A percentile compares a stretch with the other conserved stretches of the same genome.
phyloP scores from a whole-genome alignment of 1,140 invertebrate species.

The Semibalanus balanoides region DNA sequence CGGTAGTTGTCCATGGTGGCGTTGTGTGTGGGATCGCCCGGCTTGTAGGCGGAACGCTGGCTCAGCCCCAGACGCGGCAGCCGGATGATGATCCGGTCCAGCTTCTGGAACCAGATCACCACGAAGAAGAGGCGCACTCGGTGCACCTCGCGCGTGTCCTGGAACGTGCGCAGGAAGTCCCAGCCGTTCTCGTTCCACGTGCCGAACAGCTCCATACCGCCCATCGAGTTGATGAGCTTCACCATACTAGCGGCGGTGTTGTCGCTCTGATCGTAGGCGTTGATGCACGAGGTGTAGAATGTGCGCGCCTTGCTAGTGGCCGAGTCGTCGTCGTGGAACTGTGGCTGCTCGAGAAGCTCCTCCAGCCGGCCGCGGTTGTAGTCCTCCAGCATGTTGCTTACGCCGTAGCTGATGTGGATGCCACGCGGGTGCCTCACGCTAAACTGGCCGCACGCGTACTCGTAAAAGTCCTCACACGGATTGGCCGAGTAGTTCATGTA shows the following conservation, averaged over 20 bases:
- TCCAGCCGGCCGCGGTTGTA: constrained; percentile 5
- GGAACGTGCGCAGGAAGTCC: neutral
- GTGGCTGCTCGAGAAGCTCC: neutral
- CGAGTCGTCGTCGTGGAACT: constrained; percentile 4
- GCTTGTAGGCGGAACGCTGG: neutral
- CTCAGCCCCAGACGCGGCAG: constrained; percentile 2
- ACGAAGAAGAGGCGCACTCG: constrained; percentile 1
- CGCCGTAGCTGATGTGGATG: constrained; percentile 4
- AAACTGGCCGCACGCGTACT: constrained; percentile 5
- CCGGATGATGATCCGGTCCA: constrained; percentile 4
- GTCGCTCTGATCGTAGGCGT: neutral
- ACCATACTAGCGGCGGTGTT: neutral
- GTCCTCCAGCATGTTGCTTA: constrained; percentile 3
- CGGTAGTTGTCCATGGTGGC: neutral
- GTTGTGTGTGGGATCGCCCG: neutral
- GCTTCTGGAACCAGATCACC: constrained; percentile 6
- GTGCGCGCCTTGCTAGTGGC: constrained; percentile 5
- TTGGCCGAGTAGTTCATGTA: constrained; percentile 5
- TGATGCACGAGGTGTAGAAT: neutral
- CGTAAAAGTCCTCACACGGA: constrained; percentile 3
- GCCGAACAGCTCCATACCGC: neutral
- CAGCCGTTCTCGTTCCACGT: neutral
- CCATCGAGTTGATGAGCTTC: neutral
- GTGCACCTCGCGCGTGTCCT: neutral
- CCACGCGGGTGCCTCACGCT: neutral